These are phyloP conservation scores for Bemisia tabaci DNA, from an alignment of 1,140 invertebrate genomes.

Conservation along the genomic window DNA sequence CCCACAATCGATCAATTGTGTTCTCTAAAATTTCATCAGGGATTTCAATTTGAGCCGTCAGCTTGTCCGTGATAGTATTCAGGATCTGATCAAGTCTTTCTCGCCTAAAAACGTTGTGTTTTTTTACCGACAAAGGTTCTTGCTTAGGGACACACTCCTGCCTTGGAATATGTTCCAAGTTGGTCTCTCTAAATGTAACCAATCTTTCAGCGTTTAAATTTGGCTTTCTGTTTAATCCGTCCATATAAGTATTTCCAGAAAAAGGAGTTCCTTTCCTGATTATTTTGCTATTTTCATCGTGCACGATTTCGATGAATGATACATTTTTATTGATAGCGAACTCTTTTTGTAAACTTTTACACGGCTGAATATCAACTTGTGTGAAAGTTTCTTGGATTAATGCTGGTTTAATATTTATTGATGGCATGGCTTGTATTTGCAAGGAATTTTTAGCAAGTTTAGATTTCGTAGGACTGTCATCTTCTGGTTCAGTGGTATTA, in stretches of 20 bases:
- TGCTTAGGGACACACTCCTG: not conserved
- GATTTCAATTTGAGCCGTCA: not conserved
- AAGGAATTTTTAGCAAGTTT: too few relatives aligned
- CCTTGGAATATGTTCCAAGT: not conserved
- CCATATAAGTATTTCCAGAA: not conserved
- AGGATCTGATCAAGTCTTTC: not conserved
- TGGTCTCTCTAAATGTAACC: not conserved
- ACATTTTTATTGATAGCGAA: not conserved
- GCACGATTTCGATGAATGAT: not conserved
- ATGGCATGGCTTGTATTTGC: not conserved
- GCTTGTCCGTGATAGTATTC: not conserved
- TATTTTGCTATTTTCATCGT: not conserved
- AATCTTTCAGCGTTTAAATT: not conserved
- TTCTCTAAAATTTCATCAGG: not conserved
- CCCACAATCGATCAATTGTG: not conserved
- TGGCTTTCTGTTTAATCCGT: not conserved
- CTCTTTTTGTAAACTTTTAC: not conserved
- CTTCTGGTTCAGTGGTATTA: too few relatives aligned
- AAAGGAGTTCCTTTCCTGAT: not conserved
- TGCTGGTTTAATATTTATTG: not conserved
- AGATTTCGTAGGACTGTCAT: too few relatives aligned
- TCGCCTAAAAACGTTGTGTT: not conserved
- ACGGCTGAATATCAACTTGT: not conserved
- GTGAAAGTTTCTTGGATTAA: not conserved
- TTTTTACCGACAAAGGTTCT: too few relatives aligned